Conservation (phyloP, 2,113 vertebrate species). For the Dipodomys spectabilis region DNA sequence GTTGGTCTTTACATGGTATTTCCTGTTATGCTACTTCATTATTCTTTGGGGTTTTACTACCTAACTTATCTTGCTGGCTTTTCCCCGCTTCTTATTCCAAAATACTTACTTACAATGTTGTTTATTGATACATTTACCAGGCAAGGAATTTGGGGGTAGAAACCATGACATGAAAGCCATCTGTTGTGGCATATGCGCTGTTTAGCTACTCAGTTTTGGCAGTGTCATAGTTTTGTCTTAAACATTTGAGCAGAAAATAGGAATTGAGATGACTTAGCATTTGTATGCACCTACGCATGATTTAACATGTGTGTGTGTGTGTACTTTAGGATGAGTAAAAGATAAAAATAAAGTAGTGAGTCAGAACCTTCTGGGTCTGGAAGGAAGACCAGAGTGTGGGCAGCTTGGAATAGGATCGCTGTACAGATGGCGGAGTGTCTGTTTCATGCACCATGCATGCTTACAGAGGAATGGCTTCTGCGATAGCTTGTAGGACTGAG, state of each 20-base stretch:
- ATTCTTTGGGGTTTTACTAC: conserved; percentile 51
- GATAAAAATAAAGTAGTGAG: conserved; percentile 55
- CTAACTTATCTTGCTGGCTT: conserved; percentile 1
- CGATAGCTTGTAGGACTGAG: background rate
- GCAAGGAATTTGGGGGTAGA: conserved; percentile 77
- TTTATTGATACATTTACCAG: conserved; percentile 80
- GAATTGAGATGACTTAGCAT: conserved; percentile 59
- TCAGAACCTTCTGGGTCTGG: conserved; percentile 25
- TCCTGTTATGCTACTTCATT: background rate
- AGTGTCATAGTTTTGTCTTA: conserved; percentile 77
- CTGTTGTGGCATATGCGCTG: conserved; percentile 82
- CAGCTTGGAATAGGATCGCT: background rate
- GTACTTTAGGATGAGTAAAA: conserved; percentile 31
- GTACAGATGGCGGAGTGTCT: conserved; percentile 28
- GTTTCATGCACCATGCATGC: background rate
- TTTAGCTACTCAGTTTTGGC: conserved; percentile 77
- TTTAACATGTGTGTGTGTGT: background rate
- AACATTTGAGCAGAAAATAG: conserved; percentile 74
- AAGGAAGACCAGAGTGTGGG: background rate
- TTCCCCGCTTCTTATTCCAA: conserved; percentile 54
- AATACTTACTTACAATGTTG: conserved; percentile 67
- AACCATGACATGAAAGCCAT: conserved; percentile 82
- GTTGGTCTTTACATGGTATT: background rate
- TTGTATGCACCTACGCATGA: conserved; percentile 10
- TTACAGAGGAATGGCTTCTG: background rate